A percentile compares a stretch with the other conserved stretches of the same genome.
phyloP scores from a whole-genome alignment of 2,797 vertebrate genomes.

The Rhabdophis nuchalis region DNA sequence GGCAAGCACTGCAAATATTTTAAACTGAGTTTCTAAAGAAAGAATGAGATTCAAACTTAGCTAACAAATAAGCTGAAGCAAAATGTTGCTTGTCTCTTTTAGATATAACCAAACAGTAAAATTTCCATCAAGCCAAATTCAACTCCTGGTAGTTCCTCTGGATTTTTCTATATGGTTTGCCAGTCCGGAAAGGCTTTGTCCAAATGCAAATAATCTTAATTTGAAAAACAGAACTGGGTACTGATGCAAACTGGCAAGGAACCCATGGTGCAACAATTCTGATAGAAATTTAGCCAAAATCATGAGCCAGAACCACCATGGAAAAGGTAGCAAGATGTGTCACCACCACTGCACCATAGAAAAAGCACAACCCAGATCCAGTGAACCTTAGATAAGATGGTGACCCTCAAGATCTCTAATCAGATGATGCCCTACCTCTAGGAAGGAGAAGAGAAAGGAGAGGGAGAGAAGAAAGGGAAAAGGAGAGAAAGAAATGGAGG shows the following conservation, averaged over 20 bases:
- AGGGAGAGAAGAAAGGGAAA: no score
- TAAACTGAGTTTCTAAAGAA: neutral
- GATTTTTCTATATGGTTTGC: neutral
- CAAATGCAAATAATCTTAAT: neutral
- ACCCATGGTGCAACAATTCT: rapidly evolving
- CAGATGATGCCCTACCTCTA: neutral
- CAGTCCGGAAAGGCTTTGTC: neutral
- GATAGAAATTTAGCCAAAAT: slow-evolving; percentile 20
- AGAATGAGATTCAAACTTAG: neutral
- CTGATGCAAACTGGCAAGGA: rapidly evolving
- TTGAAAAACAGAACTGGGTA: slow-evolving; percentile 7
- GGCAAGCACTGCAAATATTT: neutral
- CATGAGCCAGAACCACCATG: neutral
- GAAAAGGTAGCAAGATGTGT: neutral
- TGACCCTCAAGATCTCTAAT: neutral
- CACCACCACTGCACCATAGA: neutral
- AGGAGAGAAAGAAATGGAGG: no score
- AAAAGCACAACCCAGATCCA: slow-evolving; percentile 20
- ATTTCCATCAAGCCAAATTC: neutral
- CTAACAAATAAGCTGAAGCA: neutral
- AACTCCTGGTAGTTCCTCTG: neutral
- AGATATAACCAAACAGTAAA: neutral
- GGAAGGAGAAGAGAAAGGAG: no score
- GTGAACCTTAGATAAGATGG: neutral
- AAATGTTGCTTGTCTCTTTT: neutral